A percentile compares a stretch with the other conserved stretches of the same genome.
Conservation (phyloP, 2,888 invertebrate genomes). For the Gymnoscelis rufifasciata region DNA sequence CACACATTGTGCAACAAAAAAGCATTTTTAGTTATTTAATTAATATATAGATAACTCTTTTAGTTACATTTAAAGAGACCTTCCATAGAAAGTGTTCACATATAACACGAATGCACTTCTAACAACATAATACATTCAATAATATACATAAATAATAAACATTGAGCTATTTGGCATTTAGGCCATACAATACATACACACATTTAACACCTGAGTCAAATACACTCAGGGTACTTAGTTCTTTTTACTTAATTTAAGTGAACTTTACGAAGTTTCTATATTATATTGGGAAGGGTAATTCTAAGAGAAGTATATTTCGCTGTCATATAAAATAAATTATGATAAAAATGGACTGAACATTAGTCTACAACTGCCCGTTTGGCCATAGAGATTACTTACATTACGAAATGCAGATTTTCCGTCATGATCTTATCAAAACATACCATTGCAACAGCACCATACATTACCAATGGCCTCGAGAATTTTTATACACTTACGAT, state of each 20-base stretch:
- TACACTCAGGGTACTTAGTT: no score
- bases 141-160: conserved; percentile 1
- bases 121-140: no score
- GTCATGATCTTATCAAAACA: neutral
- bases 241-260: no score
- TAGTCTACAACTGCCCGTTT: neutral
- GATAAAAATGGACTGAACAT: neutral
- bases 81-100: no score
- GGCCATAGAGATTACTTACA: conserved; percentile 3
- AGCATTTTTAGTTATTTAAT: no score
- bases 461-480: conserved; percentile 4
- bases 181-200: conserved; percentile 10
- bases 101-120: no score
- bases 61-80: no score
- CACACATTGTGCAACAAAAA: neutral
- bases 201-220: no score
- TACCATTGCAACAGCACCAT: conserved; percentile 10
- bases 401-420: conserved; percentile 2
- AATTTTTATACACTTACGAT: neutral
- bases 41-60: no score
- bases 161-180: conserved; percentile 11
- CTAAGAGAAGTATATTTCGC: no score
- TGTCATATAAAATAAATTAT: neutral
- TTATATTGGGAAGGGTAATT: no score
- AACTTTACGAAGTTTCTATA: no score